Evolutionary conservation across 2,113 vertebrate species (phyloP).

Genomic region (Numenius arquata): DNA sequence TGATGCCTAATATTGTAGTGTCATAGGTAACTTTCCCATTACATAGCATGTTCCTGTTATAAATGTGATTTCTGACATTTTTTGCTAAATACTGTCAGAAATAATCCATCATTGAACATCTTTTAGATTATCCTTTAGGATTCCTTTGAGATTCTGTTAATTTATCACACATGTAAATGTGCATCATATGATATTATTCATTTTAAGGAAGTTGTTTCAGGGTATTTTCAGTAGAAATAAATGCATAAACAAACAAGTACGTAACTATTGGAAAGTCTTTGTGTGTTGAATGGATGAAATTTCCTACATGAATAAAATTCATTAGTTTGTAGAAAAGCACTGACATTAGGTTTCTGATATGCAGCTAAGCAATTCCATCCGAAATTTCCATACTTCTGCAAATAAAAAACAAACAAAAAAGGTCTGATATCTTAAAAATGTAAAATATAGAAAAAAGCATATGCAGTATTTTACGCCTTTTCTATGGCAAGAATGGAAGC

Average conservation of each 20-base stretch:
- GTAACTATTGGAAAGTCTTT: neutral
- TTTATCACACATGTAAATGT: neutral
- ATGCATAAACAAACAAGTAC: neutral
- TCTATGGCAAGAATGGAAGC: neutral
- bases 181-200: neutral
- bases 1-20: neutral
- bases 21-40: neutral
- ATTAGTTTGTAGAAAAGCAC: neutral
- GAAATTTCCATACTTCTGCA: neutral
- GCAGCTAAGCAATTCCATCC: neutral
- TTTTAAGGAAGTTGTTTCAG: neutral
- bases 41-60: neutral
- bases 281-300: neutral
- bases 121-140: neutral
- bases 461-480: neutral
- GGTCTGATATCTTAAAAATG: neutral
- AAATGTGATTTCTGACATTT: constrained; percentile 10
- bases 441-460: neutral
- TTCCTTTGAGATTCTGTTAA: neutral
- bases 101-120: neutral
- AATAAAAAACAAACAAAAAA: neutral
- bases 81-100: neutral
- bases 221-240: neutral
- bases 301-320: neutral
- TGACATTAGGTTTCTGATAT: neutral